A percentile compares a stretch with the other conserved stretches of the same genome.
phyloP scores from a whole-genome alignment of 1,140 invertebrate species.

The Choristoneura fumiferana region DNA sequence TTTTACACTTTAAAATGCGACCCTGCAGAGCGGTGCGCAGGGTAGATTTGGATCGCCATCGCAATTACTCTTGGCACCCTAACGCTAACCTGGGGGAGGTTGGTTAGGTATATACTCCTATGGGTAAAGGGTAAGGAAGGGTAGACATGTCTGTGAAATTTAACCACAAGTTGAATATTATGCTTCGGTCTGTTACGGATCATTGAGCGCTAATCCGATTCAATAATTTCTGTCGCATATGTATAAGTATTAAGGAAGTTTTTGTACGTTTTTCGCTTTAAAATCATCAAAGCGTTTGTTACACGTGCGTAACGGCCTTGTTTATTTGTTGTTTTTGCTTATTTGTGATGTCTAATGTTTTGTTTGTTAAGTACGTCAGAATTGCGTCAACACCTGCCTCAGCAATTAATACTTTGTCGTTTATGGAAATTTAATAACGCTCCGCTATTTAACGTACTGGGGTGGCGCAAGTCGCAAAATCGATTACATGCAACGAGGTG shows the following conservation, averaged over 20 bases:
- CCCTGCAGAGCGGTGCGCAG: background rate
- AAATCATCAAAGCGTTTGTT: background rate
- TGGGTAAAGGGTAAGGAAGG: too few species aligned
- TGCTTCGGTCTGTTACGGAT: background rate
- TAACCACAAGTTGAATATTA: too few species aligned
- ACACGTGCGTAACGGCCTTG: too few species aligned
- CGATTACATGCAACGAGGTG: conserved; percentile 13
- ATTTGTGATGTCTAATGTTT: too few species aligned
- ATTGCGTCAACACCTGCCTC: background rate
- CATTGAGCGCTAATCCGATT: background rate
- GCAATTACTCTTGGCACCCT: conserved; percentile 14
- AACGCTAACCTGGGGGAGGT: background rate
- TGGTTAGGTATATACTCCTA: too few species aligned
- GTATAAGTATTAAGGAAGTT: background rate
- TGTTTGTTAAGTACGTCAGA: background rate
- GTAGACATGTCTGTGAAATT: too few species aligned
- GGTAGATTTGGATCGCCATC: background rate
- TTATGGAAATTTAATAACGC: background rate
- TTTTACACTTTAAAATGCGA: conserved; percentile 15
- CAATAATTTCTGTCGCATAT: background rate
- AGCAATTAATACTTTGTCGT: background rate
- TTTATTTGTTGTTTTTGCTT: background rate
- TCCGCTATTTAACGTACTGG: background rate
- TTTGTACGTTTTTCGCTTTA: background rate
- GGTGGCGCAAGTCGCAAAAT: conserved; percentile 10